A percentile compares a stretch with the other conserved stretches of the same genome.
Conservation (phyloP, 2,797 vertebrate genomes). For the Bovichtus variegatus region DNA sequence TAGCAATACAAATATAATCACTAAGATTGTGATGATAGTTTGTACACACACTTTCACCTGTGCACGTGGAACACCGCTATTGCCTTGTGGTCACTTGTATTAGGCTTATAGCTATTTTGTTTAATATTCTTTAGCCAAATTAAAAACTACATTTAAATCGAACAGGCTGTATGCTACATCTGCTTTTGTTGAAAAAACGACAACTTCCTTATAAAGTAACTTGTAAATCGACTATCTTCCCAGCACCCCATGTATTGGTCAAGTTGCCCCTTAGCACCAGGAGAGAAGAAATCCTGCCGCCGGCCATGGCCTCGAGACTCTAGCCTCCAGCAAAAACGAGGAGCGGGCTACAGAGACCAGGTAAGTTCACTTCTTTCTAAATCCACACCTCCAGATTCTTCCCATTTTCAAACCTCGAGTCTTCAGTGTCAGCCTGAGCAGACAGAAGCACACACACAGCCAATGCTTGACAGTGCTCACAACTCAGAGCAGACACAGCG, state of each 20-base stretch:
- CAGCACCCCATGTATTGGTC: neutral
- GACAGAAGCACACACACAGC: neutral
- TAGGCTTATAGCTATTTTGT: neutral
- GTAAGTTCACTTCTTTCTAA: too few species aligned
- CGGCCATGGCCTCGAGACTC: too few species aligned
- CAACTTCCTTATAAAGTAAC: neutral
- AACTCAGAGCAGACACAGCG: conserved; percentile 13
- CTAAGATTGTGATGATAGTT: neutral
- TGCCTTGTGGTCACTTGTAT: neutral
- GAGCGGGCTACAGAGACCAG: too few species aligned
- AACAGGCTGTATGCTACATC: too few species aligned
- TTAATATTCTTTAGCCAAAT: neutral
- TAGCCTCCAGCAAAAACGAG: too few species aligned
- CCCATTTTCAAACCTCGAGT: too few species aligned
- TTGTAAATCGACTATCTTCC: neutral
- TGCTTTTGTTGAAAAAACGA: neutral
- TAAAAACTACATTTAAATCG: neutral
- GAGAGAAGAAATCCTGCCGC: too few species aligned
- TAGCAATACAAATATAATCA: neutral
- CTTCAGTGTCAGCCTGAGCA: too few species aligned
- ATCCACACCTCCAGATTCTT: too few species aligned
- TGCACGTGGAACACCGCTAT: too few species aligned
- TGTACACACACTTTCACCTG: neutral
- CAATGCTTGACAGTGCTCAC: neutral
- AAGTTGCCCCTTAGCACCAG: too few species aligned